Base-by-base conservation (phyloP, 2,113 vertebrate species). In the Hemiprocne comata region DNA sequence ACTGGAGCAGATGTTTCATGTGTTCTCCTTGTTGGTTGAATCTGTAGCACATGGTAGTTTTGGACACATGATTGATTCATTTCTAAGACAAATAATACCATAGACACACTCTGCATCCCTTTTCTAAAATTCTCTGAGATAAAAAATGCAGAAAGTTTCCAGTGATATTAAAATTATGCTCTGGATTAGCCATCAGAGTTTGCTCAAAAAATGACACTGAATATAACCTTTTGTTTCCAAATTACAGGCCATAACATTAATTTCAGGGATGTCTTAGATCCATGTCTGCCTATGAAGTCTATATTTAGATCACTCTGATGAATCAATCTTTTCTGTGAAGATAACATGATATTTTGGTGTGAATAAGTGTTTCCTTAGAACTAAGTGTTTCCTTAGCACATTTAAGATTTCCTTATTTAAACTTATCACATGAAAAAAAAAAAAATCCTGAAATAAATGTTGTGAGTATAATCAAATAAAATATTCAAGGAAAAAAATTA, bases 381-480 rank as follows among this genome's bases (percentile, higher is more conserved):
- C 44, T 44, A 44, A 44, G 44, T 46, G 44, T 46, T 17, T 58
- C 94, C 70, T 40, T 16, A 15, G 17, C 7, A 38, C 12, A 21
- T 44, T 69, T 55, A 71, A 60, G 26, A 8, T 79, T 54, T 72
- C 21, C 9, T 62, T 53, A 79, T 54, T 73, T 40, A 83, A 82
- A 96, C 3, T 24, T 71, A 18, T 13, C 7, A 19, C 10, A 46
- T 6, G 3, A 3, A 88, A 77, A 65, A 74, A 58, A 33, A 40
- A 61, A 60, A 71, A 66, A 1, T 3, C 7, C 34, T 36, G 12
- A 95, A 94, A 96, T 66, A 83, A 75, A 58, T 40, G 3, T 24
- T 48, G 10, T 87, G 76, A 90, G 89, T 86, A 89, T 87, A 94
- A 91, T 53, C 1, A 75, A 93, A 62, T 21, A 66, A 78, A 91